phyloP scores from a whole-genome alignment of 2,888 invertebrate species.

The Sarcophaga caerulescens region DNA sequence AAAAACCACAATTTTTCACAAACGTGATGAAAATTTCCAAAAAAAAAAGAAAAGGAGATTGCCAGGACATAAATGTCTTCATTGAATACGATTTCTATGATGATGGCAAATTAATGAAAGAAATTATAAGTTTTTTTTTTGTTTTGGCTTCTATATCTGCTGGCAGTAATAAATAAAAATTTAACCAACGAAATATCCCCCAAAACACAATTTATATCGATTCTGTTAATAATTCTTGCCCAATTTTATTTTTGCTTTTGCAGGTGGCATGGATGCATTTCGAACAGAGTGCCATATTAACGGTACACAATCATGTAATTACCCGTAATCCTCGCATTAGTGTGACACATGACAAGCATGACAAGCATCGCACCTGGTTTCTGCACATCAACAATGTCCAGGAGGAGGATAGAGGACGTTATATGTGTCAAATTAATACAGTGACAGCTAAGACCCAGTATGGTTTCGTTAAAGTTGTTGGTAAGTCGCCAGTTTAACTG shows the following conservation, averaged over 20 bases:
- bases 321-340: conserved; percentile 95
- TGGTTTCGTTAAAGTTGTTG: conserved; percentile 95
- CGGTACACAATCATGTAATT: conserved; percentile 96
- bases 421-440: conserved; percentile 97
- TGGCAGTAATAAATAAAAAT: no score
- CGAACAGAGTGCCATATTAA: conserved; percentile 95
- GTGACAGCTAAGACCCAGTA: conserved; percentile 96
- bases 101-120: conserved; percentile 44
- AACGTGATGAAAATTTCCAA: conserved; percentile 33
- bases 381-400: conserved; percentile 95
- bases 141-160: neutral
- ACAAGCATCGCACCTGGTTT: conserved; percentile 92
- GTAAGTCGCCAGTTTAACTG: conserved; percentile 82
- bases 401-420: conserved; percentile 94
- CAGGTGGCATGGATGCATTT: conserved; percentile 98
- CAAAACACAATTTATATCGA: neutral
- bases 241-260: conserved; percentile 62
- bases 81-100: neutral
- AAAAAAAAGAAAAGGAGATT: neutral
- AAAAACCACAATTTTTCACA: conserved; percentile 43
- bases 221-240: neutral
- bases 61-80: neutral
- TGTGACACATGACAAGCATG: conserved; percentile 94
- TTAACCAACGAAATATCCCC: no score
- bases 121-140: conserved; percentile 44